A percentile compares a stretch with the other conserved stretches of the same genome.
phyloP scores from a whole-genome alignment of 2,888 invertebrate species.

The Cephalotes varians region DNA sequence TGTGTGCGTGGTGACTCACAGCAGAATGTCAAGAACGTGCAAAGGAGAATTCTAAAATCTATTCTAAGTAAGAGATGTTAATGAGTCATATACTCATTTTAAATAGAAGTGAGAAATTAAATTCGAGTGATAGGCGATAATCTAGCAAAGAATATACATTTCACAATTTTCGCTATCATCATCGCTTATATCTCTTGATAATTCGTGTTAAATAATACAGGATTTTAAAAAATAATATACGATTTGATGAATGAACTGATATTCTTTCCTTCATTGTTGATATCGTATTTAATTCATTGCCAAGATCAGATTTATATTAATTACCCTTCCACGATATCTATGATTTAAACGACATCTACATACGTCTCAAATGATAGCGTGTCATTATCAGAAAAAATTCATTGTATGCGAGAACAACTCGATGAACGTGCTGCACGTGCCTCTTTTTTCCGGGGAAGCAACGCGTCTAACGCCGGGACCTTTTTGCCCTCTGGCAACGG shows the following conservation, averaged over 20 bases:
- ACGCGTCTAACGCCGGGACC: background rate
- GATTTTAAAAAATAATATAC: background rate
- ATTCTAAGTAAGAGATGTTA: background rate
- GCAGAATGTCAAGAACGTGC: background rate
- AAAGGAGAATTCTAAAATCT: background rate
- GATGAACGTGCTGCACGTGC: conserved; percentile 43
- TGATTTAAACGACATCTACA: background rate
- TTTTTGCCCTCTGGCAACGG: conserved; percentile 54
- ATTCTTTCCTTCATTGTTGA: background rate
- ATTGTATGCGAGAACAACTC: background rate
- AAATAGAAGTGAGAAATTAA: background rate
- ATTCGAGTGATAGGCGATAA: background rate
- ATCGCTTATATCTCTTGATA: background rate
- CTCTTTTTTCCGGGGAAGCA: conserved; percentile 43
- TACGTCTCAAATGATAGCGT: background rate
- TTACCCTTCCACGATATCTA: background rate
- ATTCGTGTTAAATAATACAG: background rate
- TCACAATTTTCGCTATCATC: background rate
- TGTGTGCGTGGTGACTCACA: background rate
- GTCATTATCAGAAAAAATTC: conserved; percentile 9
- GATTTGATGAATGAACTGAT: background rate
- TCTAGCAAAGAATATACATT: background rate
- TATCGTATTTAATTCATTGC: background rate
- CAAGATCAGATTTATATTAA: background rate
- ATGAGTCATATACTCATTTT: background rate